Evolutionary conservation across 1,140 invertebrate genomes (phyloP), one percentile per base, ranked within the genome.

Genomic region (Drosophila repleta): DNA sequence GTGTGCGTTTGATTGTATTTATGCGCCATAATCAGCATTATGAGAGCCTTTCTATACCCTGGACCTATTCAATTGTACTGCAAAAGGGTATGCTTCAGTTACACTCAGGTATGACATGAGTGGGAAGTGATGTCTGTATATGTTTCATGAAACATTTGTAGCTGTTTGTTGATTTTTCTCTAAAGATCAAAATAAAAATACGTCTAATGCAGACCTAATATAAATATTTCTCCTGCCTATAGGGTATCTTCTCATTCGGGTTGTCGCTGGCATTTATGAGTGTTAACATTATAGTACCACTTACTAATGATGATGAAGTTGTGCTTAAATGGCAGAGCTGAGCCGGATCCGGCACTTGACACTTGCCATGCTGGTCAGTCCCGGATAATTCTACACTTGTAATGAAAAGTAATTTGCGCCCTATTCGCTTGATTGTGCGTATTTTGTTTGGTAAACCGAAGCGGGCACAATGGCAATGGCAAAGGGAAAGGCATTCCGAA

Each of bases 301-400:
- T 43, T 35, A 80, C 82, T 87, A 85, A 85, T 85, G 83, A 87
- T 88, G 82, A 85, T 85, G 82, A 85, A 87, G 82, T 82, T 85
- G 82, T 79, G 78, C 83, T 85, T 87, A 85, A 87, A 87, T 82
- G 82, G 69, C 81, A 53, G 41, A 78, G 62, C 65, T 83, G 32
- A 67, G 81, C 69, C 74, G 69, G 46, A 82, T 81, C 57, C 71
- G 69, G 74, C 82, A 81, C 69, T 78, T 74, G 81, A 69, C 70
- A 78, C 78, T 85, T 78, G 75, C 52, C 82, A 66, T 62, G 74
- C 73, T 55, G 77, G 82, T 78, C 82, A 87, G 74, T 48, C 43
- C 18, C 43, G 60, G 56, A 15, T 57, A 52, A 73, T 78, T 75
- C 70, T 76, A 76, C 82, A 88, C 67, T 85, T 82, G 82, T 85